Evolutionary conservation across 2,888 invertebrate genomes (phyloP).

Genomic region (Rutpela maculata): DNA sequence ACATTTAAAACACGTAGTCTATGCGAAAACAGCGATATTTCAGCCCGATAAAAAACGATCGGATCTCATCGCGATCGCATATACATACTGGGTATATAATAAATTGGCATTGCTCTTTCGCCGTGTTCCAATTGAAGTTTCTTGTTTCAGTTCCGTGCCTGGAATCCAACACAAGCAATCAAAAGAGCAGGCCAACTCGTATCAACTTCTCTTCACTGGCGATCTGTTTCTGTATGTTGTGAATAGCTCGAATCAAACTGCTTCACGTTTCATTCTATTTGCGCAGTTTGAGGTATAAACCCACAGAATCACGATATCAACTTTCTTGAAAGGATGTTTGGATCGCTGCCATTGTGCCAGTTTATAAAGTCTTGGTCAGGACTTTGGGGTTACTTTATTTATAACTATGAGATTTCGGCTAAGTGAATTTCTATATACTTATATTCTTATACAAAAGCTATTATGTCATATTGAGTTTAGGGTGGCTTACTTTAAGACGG

Average conservation of each 20-base stretch:
- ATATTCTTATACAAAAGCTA: conserved; percentile 29
- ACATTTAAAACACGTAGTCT: not conserved
- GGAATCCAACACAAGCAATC: conserved; percentile 64
- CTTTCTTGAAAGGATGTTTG: conserved; percentile 57
- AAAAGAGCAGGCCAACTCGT: conserved; percentile 60
- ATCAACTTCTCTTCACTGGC: conserved; percentile 63
- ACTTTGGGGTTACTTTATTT: conserved; percentile 56
- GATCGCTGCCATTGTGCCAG: conserved; percentile 42
- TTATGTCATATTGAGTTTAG: conserved; percentile 33
- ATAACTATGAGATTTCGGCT: conserved; percentile 53
- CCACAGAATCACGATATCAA: conserved; percentile 64
- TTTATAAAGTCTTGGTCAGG: conserved; percentile 42
- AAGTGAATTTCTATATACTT: conserved; percentile 58
- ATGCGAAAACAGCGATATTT: not conserved
- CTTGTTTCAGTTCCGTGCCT: conserved; percentile 65
- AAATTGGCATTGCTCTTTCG: conserved; percentile 65
- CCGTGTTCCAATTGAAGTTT: conserved; percentile 66
- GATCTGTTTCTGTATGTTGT: conserved; percentile 61
- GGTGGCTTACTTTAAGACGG: not conserved
- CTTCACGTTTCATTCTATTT: conserved; percentile 63
- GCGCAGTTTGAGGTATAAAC: conserved; percentile 64
- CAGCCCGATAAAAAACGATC: not conserved
- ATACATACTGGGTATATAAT: conserved; percentile 53
- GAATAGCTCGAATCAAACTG: conserved; percentile 63
- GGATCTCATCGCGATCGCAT: not conserved